Base-by-base conservation (phyloP, 2,113 vertebrate genomes). In the Colaptes auratus region DNA sequence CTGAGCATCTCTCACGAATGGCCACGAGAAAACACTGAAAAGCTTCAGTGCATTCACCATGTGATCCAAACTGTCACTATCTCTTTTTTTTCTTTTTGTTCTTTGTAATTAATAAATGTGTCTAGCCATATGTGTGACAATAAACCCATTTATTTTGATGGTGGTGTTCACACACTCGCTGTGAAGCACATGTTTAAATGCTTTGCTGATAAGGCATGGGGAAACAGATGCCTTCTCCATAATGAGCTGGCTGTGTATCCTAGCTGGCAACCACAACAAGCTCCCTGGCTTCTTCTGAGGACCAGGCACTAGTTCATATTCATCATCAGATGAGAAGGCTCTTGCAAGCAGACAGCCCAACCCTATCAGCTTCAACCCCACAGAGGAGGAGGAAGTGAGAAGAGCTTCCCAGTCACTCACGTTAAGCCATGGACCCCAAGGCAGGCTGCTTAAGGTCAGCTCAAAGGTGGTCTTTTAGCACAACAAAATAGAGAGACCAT, bases 61-160 rank as follows among this genome's bases (percentile, higher is more conserved):
- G 42, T 23, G 11, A 77, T 86, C 69, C 82, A 81, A 92, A 78
- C 75, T 61, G 82, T 60, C 20, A 12, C 71, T 82, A 3, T 46
- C 20, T 56, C 23, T 48, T 8, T 50, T 58, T 61, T 77, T 74
- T 73, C 44, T 66, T 86, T 59, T 69, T 50, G 27, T 56, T 52
- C 50, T 52, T 52, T 82, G 59, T 23, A 75, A 89, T 95, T 95
- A 93, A 88, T 96, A 89, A 88, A 71, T 64, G 60, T 86, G 67
- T 91, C 86, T 91, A 83, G 89, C 75, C 72, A 19, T 92, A 95
- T 92, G 94, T 89, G 79, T 88, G 82, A 86, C 93, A 93, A 83
- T 94, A 93, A 88, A 52, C 25, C 67, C 93, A 53, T 95, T 95
- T 91, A 88, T 94, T 95, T 93, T 92, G 87, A 67, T 92, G 76